These are phyloP conservation scores for Drosophila trapezifrons DNA, from an alignment of 1,140 invertebrate genomes.

Conservation along the genomic window DNA sequence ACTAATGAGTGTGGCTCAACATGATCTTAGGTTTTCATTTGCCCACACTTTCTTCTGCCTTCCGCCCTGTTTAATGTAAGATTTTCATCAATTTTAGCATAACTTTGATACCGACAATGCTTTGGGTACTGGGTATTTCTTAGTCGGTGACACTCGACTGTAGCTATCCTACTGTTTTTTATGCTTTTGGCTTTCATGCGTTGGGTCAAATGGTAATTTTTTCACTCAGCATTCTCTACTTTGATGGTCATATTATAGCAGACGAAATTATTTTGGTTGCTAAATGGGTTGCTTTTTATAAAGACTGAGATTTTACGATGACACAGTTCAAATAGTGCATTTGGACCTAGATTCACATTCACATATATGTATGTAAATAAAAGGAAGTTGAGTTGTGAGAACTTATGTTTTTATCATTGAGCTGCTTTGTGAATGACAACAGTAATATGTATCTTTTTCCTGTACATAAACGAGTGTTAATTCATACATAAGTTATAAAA, in stretches of 20 bases:
- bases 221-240: conserved; percentile 13
- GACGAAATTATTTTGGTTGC: conserved; percentile 5
- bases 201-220: conserved; percentile 33
- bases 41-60: no score
- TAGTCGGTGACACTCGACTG: neutral
- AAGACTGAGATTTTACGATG: neutral
- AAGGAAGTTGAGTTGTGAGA: neutral
- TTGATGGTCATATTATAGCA: conserved; percentile 17
- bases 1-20: no score
- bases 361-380: no score
- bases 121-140: neutral
- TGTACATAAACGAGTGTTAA: no score
- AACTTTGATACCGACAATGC: no score
- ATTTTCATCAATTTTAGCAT: no score
- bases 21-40: no score
- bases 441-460: neutral
- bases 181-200: conserved; percentile 21
- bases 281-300: conserved; percentile 22
- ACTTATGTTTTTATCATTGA: no score
- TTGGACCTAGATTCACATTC: neutral
- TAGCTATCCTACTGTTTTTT: neutral
- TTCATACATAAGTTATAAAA: no score
- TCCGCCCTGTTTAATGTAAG: no score
- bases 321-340: neutral
- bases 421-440: no score